phyloP scores from a whole-genome alignment of 1,140 invertebrate species.

The Zaprionus davidi region DNA sequence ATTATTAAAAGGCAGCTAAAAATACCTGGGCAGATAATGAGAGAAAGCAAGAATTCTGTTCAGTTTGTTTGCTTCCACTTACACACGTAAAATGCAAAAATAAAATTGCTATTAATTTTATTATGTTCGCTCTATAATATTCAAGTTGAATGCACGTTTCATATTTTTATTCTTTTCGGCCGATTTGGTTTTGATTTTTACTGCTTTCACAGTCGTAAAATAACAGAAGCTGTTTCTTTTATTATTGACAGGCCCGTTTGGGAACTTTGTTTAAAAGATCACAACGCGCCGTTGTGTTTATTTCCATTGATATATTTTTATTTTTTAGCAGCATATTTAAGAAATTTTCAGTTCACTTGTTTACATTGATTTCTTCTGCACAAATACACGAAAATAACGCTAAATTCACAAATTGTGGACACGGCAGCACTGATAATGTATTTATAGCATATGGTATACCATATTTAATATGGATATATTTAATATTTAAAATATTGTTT shows the following conservation, averaged over 20 bases:
- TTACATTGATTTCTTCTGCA: neutral
- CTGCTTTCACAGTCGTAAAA: constrained; percentile 25
- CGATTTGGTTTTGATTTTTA: constrained; percentile 12
- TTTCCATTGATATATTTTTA: neutral
- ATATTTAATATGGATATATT: no score
- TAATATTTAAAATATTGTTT: constrained; percentile 7
- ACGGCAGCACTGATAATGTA: neutral
- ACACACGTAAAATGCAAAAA: neutral
- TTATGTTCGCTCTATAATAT: constrained; percentile 12
- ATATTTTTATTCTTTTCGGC: constrained; percentile 13
- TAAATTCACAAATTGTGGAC: neutral
- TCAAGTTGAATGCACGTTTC: constrained; percentile 25
- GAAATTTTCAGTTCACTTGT: neutral
- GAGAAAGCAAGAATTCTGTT: neutral
- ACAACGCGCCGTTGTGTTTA: neutral
- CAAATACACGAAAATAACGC: neutral
- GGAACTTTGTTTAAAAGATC: constrained; percentile 13
- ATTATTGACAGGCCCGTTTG: neutral
- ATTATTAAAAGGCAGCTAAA: constrained; percentile 56
- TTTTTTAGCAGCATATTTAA: neutral
- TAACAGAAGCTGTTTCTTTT: neutral
- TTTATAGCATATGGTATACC: neutral
- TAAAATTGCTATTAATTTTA: constrained; percentile 6
- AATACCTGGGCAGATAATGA: constrained; percentile 43
- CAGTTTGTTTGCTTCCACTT: neutral